phyloP scores from a whole-genome alignment of 2,888 invertebrate species.

The Platycheirus albimanus region DNA sequence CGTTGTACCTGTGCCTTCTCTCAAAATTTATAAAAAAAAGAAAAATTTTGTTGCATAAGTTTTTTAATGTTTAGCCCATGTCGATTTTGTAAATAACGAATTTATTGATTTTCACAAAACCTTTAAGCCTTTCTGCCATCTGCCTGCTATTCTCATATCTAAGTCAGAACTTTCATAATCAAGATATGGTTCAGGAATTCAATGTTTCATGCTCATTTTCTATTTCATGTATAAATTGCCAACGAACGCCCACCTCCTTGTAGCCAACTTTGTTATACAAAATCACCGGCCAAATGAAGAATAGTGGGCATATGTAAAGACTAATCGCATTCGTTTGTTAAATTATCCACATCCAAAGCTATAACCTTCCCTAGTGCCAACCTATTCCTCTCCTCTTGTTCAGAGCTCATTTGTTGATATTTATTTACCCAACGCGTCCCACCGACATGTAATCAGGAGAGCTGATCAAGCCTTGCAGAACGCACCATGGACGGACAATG shows the following conservation, averaged over 20 bases:
- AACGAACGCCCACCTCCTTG: slow-evolving; percentile 22
- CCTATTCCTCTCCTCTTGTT: neutral
- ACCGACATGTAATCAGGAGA: slow-evolving; percentile 64
- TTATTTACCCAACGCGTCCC: slow-evolving; percentile 70
- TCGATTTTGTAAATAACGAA: too few relatives aligned
- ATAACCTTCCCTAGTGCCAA: slow-evolving; percentile 18
- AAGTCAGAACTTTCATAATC: neutral
- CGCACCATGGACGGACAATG: slow-evolving; percentile 32
- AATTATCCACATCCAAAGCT: slow-evolving; percentile 47
- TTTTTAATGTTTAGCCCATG: too few relatives aligned
- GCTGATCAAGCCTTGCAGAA: slow-evolving; percentile 44
- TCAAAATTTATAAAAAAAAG: too few relatives aligned
- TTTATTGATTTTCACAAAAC: neutral
- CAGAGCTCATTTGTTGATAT: slow-evolving; percentile 64
- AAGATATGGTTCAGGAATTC: neutral
- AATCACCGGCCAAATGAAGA: neutral
- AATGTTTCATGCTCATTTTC: neutral
- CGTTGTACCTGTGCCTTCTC: too few relatives aligned
- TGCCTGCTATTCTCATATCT: neutral
- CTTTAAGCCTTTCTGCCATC: neutral
- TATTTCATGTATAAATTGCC: slow-evolving; percentile 14
- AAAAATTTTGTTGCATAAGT: too few relatives aligned
- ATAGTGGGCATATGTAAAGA: slow-evolving; percentile 7
- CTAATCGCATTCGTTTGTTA: slow-evolving; percentile 57
- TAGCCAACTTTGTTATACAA: slow-evolving; percentile 5